Evolutionary conservation across 2,888 invertebrate species (phyloP), one percentile per base, ranked within the genome.

Genomic region (Dicycla oo): DNA sequence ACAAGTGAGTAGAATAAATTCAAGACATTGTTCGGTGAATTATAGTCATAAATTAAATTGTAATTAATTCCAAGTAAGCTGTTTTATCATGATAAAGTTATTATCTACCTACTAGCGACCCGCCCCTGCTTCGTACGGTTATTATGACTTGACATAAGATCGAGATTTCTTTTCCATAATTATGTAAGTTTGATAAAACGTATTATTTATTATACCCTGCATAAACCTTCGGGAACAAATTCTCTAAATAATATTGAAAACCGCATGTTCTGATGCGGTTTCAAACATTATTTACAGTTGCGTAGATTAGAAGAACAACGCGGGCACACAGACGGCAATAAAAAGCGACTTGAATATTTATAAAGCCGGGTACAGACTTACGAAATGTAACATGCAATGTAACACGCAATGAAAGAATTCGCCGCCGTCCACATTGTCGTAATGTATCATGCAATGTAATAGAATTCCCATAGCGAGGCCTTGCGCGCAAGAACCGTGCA

Each of bases 61-160:
- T 34, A 23, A 66, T 26, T 67, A 38, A 26, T 38, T 20, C 11
- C 18, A 51, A 40, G 3, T 38, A 38, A 57, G 45, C 47, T 49
- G 49, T 40, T 61, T 73, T 49, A 74, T 75, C 34, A 45, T 45
- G 43, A 63, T 72, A 53, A 68, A 26, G 10, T n/a, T 7, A 34
- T 62, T 18, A 47, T 73, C 45, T 43, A 23, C 34, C 15, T 38
- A 8, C 8, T 0, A n/a, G 15, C 34, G 34, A 4, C 15, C n/a
- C n/a, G n/a, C n/a, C n/a, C n/a, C n/a, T n/a, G n/a, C n/a, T n/a
- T n/a, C n/a, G n/a, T n/a, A n/a, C 2, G 4, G n/a, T 58, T 58
- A n/a, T 15, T n/a, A 57, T n/a, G 57, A 58, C n/a, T 23, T 38
- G 15, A 6, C 3, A 18, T 40, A 40, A 40, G 3, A 60, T 60